Conservation (phyloP, 1,140 invertebrate species). For the Cyclargus thomasi region DNA sequence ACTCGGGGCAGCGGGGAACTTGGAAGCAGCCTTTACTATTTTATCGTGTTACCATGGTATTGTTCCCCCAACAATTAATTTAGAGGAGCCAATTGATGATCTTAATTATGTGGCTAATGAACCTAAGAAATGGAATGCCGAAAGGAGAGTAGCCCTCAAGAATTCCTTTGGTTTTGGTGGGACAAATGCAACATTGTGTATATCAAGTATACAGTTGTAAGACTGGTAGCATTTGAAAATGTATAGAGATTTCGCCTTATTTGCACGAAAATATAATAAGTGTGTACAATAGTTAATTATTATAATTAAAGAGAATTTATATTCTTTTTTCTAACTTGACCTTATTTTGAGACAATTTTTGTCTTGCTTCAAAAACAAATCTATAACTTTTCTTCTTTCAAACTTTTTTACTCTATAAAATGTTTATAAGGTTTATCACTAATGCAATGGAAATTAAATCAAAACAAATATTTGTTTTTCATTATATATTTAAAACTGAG, state of each 20-base stretch:
- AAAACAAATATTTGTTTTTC: constrained; percentile 39
- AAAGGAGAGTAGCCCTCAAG: constrained; percentile 88
- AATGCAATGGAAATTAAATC: neutral
- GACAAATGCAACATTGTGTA: constrained; percentile 94
- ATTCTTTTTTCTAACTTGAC: no score
- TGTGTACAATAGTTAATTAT: no score
- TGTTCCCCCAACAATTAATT: constrained; percentile 94
- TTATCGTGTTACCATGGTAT: constrained; percentile 84
- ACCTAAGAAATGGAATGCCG: constrained; percentile 77
- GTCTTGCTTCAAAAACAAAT: no score
- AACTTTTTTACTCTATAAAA: no score
- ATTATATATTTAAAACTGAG: constrained; percentile 72
- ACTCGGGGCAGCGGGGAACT: constrained; percentile 94
- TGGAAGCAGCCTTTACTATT: constrained; percentile 92
- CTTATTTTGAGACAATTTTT: no score
- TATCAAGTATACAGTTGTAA: constrained; percentile 35
- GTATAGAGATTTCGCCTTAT: no score
- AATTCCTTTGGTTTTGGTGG: constrained; percentile 99
- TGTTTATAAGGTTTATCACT: no score
- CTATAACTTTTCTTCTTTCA: no score
- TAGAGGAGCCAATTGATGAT: constrained; percentile 82
- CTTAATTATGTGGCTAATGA: constrained; percentile 84
- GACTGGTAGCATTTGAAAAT: constrained; percentile 1
- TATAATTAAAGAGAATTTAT: no score
- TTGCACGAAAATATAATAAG: no score